Conservation (phyloP, 2,113 vertebrate species). For the Myotis yumanensis region DNA sequence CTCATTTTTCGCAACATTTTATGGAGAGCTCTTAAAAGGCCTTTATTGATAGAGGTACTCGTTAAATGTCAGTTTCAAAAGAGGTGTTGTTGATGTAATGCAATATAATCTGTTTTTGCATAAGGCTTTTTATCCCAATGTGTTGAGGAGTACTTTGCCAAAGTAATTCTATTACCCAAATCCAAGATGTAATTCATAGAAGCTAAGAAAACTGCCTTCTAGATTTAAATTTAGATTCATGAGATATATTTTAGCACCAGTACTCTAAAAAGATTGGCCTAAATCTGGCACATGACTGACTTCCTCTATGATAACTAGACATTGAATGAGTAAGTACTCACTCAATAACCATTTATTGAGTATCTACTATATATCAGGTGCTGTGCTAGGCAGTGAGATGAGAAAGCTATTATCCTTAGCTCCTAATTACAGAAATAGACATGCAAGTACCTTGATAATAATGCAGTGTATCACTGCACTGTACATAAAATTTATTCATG, state of each 20-base stretch:
- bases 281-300: background rate
- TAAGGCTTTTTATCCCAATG: conserved; percentile 35
- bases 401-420: background rate
- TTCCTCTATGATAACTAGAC: background rate
- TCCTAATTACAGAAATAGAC: background rate
- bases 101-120: conserved; percentile 63
- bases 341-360: background rate
- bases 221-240: background rate
- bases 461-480: no score
- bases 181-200: conserved; percentile 33
- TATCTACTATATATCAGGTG: background rate
- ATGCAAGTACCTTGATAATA: background rate
- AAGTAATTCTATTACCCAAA: conserved; percentile 56
- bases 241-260: conserved; percentile 16
- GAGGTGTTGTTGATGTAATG: conserved; percentile 62
- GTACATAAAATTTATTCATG: background rate
- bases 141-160: conserved; percentile 38
- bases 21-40: conserved; percentile 73
- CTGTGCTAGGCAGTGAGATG: background rate
- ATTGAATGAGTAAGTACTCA: background rate
- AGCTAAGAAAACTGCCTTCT: background rate
- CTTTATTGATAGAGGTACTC: conserved; percentile 76
- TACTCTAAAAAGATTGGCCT: background rate
- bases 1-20: conserved; percentile 78
- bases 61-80: conserved; percentile 76